Percentiles rank a stretch among this genome's conserved stretches.
Conservation (phyloP, 2,113 vertebrate genomes). For the Hippocampus comes region DNA sequence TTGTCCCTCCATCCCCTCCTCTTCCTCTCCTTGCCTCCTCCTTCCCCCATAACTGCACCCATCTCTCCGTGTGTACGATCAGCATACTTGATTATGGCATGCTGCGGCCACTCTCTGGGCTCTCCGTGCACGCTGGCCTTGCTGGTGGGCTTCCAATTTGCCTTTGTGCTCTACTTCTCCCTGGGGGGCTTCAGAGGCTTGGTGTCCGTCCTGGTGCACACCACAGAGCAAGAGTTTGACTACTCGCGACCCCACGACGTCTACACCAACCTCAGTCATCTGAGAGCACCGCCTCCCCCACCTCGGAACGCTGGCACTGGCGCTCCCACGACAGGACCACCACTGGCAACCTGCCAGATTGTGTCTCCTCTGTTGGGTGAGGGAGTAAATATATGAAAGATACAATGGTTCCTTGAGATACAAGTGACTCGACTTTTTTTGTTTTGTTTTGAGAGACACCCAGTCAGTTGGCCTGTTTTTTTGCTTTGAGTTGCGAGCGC, state of each 20-base stretch:
- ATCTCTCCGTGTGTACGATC: constrained; percentile 11
- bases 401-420: no score
- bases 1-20: constrained; percentile 36
- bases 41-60: constrained; percentile 16
- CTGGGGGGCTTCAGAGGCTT: constrained; percentile 88
- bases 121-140: constrained; percentile 86
- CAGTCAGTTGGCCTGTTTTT: no score
- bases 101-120: constrained; percentile 72
- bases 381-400: constrained; percentile 35
- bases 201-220: constrained; percentile 82
- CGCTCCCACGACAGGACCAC: constrained; percentile 55
- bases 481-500: no score
- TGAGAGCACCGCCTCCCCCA: constrained; percentile 61
- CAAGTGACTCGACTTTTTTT: no score
- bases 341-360: constrained; percentile 78
- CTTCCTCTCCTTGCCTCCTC: constrained; percentile 12
- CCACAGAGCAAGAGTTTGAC: constrained; percentile 80
- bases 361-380: constrained; percentile 85
- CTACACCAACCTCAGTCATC: constrained; percentile 88
- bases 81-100: constrained; percentile 59
- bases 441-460: no score
- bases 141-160: constrained; percentile 90
- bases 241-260: constrained; percentile 89
- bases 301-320: constrained; percentile 59
- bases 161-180: constrained; percentile 92